phyloP scores from a whole-genome alignment of 2,888 invertebrate species.

The Coenonympha arcania region DNA sequence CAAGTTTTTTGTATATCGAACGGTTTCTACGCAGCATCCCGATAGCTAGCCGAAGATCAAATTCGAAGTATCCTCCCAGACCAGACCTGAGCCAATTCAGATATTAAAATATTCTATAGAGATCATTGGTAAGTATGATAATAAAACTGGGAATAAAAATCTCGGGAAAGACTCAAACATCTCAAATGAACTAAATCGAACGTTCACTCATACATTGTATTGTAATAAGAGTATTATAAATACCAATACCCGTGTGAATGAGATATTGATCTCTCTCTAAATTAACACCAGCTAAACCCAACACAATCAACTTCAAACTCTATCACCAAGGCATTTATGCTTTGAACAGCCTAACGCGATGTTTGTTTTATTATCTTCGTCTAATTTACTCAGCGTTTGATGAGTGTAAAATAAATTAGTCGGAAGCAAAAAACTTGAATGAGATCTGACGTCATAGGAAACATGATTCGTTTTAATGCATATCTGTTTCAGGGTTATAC shows the following conservation, averaged over 20 bases:
- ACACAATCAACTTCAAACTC: not conserved
- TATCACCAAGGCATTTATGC: not conserved
- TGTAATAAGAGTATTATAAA: not conserved
- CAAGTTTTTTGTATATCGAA: too few relatives aligned
- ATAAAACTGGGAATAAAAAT: not conserved
- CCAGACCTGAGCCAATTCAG: too few relatives aligned
- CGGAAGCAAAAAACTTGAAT: slow-evolving; percentile 25
- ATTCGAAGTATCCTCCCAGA: too few relatives aligned
- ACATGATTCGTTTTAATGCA: slow-evolving; percentile 7
- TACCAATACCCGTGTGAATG: slow-evolving; percentile 5
- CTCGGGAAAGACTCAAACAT: not conserved
- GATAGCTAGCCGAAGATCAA: too few relatives aligned
- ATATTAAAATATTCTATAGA: too few relatives aligned
- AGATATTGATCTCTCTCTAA: slow-evolving; percentile 2
- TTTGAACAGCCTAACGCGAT: not conserved
- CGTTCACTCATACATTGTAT: not conserved
- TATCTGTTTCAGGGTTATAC: slow-evolving; percentile 14
- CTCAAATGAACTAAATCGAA: not conserved
- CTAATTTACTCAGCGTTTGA: slow-evolving; percentile 3
- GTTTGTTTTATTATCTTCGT: not conserved
- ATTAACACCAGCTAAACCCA: not conserved
- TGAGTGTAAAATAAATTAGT: slow-evolving; percentile 21
- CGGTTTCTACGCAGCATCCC: too few relatives aligned
- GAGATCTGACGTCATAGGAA: slow-evolving; percentile 24
- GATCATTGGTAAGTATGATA: too few relatives aligned